Evolutionary conservation across 1,140 invertebrate genomes (phyloP).

Genomic region (Acromyrmex charruanus): DNA sequence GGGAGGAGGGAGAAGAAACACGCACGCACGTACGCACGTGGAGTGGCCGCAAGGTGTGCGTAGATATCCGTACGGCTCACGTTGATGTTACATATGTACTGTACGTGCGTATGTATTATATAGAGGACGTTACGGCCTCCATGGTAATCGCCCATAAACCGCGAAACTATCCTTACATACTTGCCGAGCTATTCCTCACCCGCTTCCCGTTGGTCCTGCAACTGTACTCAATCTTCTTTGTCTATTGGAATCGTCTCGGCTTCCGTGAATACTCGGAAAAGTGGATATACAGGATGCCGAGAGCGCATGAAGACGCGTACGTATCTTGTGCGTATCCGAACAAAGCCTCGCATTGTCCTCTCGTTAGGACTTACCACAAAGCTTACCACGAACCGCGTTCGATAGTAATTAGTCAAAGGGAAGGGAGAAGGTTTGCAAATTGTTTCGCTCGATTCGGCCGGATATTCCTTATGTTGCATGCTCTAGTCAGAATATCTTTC

Average conservation of each 20-base stretch:
- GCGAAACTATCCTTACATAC: constrained; percentile 83
- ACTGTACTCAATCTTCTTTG: constrained; percentile 83
- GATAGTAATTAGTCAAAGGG: constrained; percentile 26
- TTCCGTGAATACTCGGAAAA: constrained; percentile 71
- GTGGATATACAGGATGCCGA: constrained; percentile 29
- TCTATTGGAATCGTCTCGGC: constrained; percentile 80
- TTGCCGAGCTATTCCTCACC: constrained; percentile 39
- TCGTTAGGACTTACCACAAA: constrained; percentile 34
- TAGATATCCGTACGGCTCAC: neutral
- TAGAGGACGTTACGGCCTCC: constrained; percentile 81
- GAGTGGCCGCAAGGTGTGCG: constrained; percentile 2
- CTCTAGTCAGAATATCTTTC: neutral
- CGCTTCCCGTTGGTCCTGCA: constrained; percentile 70
- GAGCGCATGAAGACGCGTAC: constrained; percentile 25
- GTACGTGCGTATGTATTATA: constrained; percentile 59
- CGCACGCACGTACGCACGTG: constrained; percentile 24
- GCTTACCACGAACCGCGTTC: constrained; percentile 12
- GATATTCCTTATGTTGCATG: neutral
- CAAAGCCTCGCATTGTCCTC: constrained; percentile 67
- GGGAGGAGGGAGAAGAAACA: constrained; percentile 27
- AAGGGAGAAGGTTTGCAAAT: neutral
- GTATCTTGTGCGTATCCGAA: constrained; percentile 39
- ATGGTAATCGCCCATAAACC: constrained; percentile 85
- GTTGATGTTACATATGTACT: constrained; percentile 59
- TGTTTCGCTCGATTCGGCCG: neutral